Evolutionary conservation across 2,797 vertebrate genomes (phyloP).

Genomic region (Taenioides sp.): DNA sequence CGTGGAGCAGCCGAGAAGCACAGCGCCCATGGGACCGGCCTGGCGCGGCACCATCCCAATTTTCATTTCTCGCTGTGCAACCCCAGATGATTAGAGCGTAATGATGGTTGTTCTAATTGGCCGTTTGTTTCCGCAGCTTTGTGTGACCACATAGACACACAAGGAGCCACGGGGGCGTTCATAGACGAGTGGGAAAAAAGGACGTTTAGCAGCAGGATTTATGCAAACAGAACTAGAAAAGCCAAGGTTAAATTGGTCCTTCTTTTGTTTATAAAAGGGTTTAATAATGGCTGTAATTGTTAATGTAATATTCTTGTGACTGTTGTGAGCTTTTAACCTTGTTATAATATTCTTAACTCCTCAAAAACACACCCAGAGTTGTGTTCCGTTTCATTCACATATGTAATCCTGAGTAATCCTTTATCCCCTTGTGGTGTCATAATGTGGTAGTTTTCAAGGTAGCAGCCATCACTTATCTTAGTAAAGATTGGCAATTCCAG

Average conservation of each 20-base stretch:
- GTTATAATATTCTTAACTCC: no score
- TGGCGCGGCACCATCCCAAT: constrained; percentile 66
- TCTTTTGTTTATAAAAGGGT: background rate
- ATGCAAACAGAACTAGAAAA: constrained; percentile 20
- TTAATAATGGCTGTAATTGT: background rate
- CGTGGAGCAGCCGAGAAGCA: constrained; percentile 51
- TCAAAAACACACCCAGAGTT: no score
- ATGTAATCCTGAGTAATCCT: no score
- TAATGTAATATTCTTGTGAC: no score
- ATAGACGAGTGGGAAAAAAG: constrained; percentile 24
- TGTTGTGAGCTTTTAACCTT: no score
- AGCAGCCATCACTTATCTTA: no score
- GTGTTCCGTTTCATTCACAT: no score
- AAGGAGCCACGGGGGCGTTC: constrained; percentile 34
- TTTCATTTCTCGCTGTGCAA: constrained; percentile 73
- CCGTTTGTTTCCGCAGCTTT: constrained; percentile 59
- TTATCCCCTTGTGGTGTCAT: no score
- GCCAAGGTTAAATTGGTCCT: background rate
- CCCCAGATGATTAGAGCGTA: constrained; percentile 69
- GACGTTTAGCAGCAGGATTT: constrained; percentile 26
- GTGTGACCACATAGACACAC: constrained; percentile 41
- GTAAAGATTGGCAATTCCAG: no score
- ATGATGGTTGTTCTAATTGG: constrained; percentile 73
- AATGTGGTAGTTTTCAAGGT: no score
- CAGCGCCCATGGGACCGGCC: constrained; percentile 57